Evolutionary conservation across 1,140 invertebrate genomes (phyloP).

Genomic region (Capitella teleta): DNA sequence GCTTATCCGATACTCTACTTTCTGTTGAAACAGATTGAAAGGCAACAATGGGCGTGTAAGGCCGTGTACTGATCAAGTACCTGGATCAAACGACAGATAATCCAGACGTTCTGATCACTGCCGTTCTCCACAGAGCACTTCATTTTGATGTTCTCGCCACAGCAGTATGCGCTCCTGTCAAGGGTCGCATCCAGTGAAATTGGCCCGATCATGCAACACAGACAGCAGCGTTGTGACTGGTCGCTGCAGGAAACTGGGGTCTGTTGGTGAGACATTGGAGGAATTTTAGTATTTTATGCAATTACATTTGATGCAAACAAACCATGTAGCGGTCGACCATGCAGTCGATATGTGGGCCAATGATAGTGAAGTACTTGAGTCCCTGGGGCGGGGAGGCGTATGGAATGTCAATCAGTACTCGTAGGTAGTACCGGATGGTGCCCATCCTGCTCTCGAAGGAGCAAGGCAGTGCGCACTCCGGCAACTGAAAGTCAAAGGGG

Average conservation of each 20-base stretch:
- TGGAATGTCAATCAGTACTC: conserved; percentile 68
- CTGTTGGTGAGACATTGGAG: not conserved
- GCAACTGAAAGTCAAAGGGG: conserved; percentile 65
- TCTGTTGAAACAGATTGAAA: conserved; percentile 39
- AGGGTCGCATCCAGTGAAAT: conserved; percentile 58
- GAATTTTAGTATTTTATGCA: not conserved
- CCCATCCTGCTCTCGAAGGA: conserved; percentile 70
- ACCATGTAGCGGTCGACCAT: conserved; percentile 77
- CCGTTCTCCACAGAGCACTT: conserved; percentile 69
- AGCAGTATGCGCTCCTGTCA: conserved; percentile 67
- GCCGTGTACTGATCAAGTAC: conserved; percentile 15
- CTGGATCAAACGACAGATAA: conserved; percentile 62
- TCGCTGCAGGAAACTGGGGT: not conserved
- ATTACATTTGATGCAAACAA: conserved; percentile 30
- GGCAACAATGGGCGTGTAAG: not conserved
- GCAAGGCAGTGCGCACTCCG: conserved; percentile 64
- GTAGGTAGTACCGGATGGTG: conserved; percentile 67
- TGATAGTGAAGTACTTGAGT: conserved; percentile 74
- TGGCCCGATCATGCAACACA: conserved; percentile 63
- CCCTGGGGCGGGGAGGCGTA: conserved; percentile 73
- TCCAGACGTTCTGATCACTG: conserved; percentile 56
- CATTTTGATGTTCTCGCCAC: conserved; percentile 64
- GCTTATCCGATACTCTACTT: conserved; percentile 70
- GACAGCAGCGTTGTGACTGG: conserved; percentile 54
- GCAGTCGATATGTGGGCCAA: conserved; percentile 73